Base-by-base conservation (phyloP, 64 coral and sea anemone genomes). In the Stichodactyla mertensii region DNA sequence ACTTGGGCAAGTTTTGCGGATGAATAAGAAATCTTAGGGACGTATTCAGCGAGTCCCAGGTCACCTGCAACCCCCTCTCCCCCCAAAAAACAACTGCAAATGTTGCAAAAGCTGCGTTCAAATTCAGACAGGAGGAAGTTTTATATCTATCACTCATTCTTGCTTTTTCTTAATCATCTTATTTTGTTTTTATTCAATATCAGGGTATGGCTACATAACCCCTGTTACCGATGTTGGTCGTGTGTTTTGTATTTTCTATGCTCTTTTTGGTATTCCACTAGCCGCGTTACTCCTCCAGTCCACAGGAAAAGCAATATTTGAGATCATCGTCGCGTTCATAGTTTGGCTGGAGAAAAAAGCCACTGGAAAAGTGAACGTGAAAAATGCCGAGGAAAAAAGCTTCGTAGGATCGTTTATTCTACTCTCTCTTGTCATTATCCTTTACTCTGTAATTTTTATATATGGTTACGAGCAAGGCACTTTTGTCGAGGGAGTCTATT, bases 191-290 rank as follows among this genome's bases (percentile, higher is more conserved):
- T 0, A 11, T 74, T 74, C 69, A 4, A 2, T 74, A 2, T 57
- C 14, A 96, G 94, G 94, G 15, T 96, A 96, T 89, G 94, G 94
- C 15, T 82, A 89, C 51, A 87, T 96, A 15, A 93, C 94, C 0
- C 94, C 94, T 7, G 26, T 90, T 11, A 96, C 94, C 53, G 36
- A 52, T 52, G 87, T 51, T 52, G 91, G 94, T 13, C 82, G 83
- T 8, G 52, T 89, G 1, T 83, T 96, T 82, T 96, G 94, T 36
- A 89, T 96, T 11, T 69, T 96, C 11, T 96, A 88, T 69, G 90
- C 94, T 20, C 74, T 96, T 7, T 92, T 96, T 53, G 94, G 94
- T 0, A 96, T 96, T 56, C 94, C 94, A 5, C 53, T 96, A 14
- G 79, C 88, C 24, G 86, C 88, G 19, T 71, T 88, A 51, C 78